These are phyloP conservation scores for Dasyprocta punctata DNA, from an alignment of 2,113 vertebrate species.

Conservation along the genomic window DNA sequence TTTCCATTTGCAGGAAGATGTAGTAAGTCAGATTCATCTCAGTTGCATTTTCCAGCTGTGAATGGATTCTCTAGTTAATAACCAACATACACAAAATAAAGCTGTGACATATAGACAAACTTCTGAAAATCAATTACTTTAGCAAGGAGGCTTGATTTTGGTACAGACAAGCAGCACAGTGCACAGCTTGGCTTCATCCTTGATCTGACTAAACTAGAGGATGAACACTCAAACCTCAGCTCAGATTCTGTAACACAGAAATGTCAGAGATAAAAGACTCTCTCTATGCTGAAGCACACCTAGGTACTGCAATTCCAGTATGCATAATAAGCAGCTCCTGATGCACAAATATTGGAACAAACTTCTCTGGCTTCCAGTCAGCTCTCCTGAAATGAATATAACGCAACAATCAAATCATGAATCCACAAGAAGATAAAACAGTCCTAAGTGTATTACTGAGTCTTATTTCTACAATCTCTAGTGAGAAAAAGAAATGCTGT, in stretches of 20 bases:
- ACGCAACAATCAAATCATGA: conserved; percentile 4
- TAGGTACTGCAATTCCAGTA: neutral
- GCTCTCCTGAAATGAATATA: conserved; percentile 44
- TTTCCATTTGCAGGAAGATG: conserved; percentile 56
- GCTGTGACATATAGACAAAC: conserved; percentile 47
- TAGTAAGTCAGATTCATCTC: conserved; percentile 36
- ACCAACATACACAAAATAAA: conserved; percentile 46
- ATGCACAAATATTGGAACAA: neutral
- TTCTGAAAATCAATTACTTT: conserved; percentile 68
- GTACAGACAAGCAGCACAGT: neutral
- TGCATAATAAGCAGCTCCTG: neutral
- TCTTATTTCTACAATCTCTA: neutral
- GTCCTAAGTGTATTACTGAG: neutral
- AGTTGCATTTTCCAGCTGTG: conserved; percentile 31
- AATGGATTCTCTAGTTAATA: conserved; percentile 54
- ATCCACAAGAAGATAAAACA: conserved; percentile 35
- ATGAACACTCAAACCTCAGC: neutral
- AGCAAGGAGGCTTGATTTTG: conserved; percentile 47
- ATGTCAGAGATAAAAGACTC: neutral
- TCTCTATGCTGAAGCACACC: neutral
- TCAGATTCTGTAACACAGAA: neutral
- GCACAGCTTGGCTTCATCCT: neutral
- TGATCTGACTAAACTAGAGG: neutral
- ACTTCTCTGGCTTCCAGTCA: conserved; percentile 21
- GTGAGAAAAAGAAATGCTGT: conserved; percentile 25